Percentiles rank a stretch among this genome's conserved stretches.
Evolutionary conservation across 2,888 invertebrate species (phyloP).

Genomic region (Drosophila antonietae): DNA sequence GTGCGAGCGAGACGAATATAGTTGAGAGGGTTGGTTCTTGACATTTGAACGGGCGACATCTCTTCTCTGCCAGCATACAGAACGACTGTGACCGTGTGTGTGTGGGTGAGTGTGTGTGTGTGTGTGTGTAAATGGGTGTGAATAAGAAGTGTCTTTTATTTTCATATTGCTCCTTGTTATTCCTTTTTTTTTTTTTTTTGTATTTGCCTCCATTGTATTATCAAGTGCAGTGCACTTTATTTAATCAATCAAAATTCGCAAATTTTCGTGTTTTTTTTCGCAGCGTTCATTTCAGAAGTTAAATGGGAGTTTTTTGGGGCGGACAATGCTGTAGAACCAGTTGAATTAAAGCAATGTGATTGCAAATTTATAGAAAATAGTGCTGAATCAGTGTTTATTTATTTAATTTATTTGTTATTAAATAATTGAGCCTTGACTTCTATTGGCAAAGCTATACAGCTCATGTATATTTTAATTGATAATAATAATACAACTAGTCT

Average conservation of each 20-base stretch:
- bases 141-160: constrained; percentile 24
- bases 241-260: constrained; percentile 76
- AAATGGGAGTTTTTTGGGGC: not conserved
- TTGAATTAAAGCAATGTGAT: not conserved
- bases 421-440: not conserved
- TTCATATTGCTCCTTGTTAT: not conserved
- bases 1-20: constrained; percentile 51
- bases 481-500: not conserved
- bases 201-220: constrained; percentile 24
- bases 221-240: constrained; percentile 75
- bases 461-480: not conserved
- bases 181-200: not conserved
- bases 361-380: not conserved
- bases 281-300: constrained; percentile 17
- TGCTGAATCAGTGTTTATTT: not conserved
- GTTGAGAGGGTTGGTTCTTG: constrained; percentile 81
- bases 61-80: constrained; percentile 58
- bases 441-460: too few species aligned
- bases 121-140: constrained; percentile 27
- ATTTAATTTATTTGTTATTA: not conserved
- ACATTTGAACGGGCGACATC: constrained; percentile 82
- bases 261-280: constrained; percentile 2
- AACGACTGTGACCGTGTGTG: not conserved
- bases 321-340: not conserved
- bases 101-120: not conserved